phyloP scores from a whole-genome alignment of 2,113 vertebrate species.

The Clupea harengus region DNA sequence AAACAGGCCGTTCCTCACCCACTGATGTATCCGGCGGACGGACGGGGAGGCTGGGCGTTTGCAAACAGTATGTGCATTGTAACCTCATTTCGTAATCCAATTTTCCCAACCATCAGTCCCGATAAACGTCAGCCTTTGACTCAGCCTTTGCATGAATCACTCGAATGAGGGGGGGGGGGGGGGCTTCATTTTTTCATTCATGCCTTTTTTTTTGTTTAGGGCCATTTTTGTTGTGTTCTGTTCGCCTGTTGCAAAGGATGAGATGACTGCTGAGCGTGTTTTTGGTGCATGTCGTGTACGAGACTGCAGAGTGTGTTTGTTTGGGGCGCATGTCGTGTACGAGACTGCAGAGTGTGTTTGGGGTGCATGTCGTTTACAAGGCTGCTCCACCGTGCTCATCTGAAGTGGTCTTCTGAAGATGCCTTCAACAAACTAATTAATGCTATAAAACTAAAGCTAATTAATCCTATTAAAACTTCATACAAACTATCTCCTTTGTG shows the following conservation, averaged over 20 bases:
- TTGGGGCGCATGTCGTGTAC: too few species aligned
- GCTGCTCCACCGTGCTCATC: background rate
- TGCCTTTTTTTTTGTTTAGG: background rate
- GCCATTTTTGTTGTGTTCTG: background rate
- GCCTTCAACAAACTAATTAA: background rate
- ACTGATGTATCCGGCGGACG: background rate
- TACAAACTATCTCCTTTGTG: background rate
- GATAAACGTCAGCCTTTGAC: background rate
- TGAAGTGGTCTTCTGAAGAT: background rate
- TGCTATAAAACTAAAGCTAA: background rate
- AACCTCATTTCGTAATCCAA: conserved; percentile 7
- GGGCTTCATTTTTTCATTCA: background rate
- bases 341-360: too few species aligned
- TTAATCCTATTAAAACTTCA: conserved; percentile 2
- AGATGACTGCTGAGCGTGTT: background rate
- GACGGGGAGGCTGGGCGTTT: background rate
- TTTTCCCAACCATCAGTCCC: conserved; percentile 3
- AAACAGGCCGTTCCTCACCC: conserved; percentile 1
- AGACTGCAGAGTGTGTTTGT: too few species aligned
- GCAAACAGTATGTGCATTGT: conserved; percentile 9
- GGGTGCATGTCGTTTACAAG: background rate
- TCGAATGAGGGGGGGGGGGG: background rate
- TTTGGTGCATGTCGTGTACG: background rate
- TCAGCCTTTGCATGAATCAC: background rate
- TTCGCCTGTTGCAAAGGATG: background rate